Evolutionary conservation across 2,888 invertebrate genomes (phyloP).

Genomic region (Cryptus viduatorius): DNA sequence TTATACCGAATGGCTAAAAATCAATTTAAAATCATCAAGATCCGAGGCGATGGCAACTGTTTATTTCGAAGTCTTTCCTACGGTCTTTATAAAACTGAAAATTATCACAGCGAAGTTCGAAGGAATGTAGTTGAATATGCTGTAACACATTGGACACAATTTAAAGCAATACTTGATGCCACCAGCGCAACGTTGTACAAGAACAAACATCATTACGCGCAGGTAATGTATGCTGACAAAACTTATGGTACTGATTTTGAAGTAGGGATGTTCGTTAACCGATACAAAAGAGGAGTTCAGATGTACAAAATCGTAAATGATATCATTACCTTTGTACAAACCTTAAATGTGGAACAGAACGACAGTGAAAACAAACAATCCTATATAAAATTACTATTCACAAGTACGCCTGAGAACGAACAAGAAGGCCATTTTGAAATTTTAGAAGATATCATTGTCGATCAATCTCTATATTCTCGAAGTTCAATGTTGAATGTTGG

Average conservation of each 20-base stretch:
- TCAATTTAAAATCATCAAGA: conserved; percentile 12
- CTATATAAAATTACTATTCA: background rate
- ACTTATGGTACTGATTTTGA: conserved; percentile 31
- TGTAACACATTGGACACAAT: conserved; percentile 10
- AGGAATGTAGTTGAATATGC: conserved; percentile 15
- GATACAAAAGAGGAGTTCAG: conserved; percentile 14
- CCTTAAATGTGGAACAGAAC: background rate
- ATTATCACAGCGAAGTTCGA: conserved; percentile 12
- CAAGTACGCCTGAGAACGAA: background rate
- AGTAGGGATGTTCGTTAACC: conserved; percentile 33
- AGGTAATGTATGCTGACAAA: conserved; percentile 14
- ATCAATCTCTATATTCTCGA: background rate
- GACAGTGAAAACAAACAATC: background rate
- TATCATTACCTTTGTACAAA: background rate
- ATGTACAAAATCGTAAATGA: background rate
- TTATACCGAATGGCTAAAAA: conserved; percentile 3
- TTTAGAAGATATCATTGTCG: background rate
- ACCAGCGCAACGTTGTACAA: background rate
- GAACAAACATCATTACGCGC: background rate
- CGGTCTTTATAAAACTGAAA: conserved; percentile 24
- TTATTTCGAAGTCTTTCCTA: conserved; percentile 42
- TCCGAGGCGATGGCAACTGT: conserved; percentile 44
- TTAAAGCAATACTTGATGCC: conserved; percentile 18
- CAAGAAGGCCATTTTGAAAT: conserved; percentile 2
- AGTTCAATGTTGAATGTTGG: background rate